Base-by-base conservation (phyloP, 2,888 invertebrate genomes). In the Biston stratarius region DNA sequence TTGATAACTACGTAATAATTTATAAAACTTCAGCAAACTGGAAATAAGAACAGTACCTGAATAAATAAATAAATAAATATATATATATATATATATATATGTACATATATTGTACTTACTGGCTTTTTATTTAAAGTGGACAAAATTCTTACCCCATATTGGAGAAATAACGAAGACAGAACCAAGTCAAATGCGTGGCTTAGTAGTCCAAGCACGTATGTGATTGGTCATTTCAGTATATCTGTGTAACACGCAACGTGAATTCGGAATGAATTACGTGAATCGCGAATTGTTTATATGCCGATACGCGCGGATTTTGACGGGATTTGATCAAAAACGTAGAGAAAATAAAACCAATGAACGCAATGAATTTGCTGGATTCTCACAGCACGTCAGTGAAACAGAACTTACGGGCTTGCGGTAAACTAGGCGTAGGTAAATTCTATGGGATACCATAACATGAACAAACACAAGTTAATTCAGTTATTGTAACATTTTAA, bases 171-270 rank as follows among this genome's bases (percentile, higher is more conserved):
- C 55, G 6, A 42, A 12, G 55, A 51, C 63, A 58, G 40, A 59
- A 59, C 62, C 52, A 49, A 62, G 56, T 85, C 85, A 85, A 87
- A 87, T 82, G 85, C 80, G 74, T 76, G 80, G 8, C 83, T 89
- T 84, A 74, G 83, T 72, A 91, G 76, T 78, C 88, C 14, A 72
- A 70, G 80, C 93, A 92, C 92, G 93, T 92, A 77, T 84, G 77
- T 88, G 89, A 92, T 92, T 92, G 91, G 91, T 91, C 90, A 92
- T 92, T 91, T 90, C 91, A 90, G 89, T 92, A 91, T 90, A 92
- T 91, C 91, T 90, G 85, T 84, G 88, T 87, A 85, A 86, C 81
- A 88, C 90, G 88, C 86, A 77, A 73, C 74, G 78, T 77, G 91
- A 91, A 91, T 93, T 79, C 85, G 77, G 83, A 91, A 91, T 89